These are phyloP conservation scores for Limnephilus auricula DNA, from an alignment of 2,888 invertebrate species.

Conservation along the genomic window DNA sequence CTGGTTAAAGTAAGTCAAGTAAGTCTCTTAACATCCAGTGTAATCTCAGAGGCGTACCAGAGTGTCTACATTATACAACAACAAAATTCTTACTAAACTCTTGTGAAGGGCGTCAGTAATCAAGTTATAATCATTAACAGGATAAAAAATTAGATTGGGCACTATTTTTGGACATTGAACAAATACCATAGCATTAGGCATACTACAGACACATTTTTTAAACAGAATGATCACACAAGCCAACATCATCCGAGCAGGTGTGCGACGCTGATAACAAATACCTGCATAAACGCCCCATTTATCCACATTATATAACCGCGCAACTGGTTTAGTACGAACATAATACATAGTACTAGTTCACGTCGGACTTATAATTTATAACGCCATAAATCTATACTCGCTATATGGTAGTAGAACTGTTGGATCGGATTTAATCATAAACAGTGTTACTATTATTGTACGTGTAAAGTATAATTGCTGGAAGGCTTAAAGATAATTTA, in stretches of 20 bases:
- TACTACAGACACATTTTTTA: neutral
- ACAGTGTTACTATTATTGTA: neutral
- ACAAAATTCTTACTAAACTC: neutral
- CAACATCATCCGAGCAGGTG: slow-evolving; percentile 41
- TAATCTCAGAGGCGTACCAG: no score
- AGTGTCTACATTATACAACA: no score
- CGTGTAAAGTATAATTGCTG: neutral
- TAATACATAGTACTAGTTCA: slow-evolving; percentile 27
- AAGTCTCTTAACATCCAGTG: no score
- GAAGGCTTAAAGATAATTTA: neutral
- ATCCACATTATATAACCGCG: neutral
- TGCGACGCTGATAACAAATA: slow-evolving; percentile 38
- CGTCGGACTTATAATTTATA: slow-evolving; percentile 57
- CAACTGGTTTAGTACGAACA: neutral
- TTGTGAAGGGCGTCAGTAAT: neutral
- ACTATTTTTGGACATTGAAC: neutral
- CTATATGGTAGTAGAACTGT: neutral
- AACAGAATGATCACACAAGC: neutral
- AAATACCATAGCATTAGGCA: neutral
- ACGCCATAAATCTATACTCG: slow-evolving; percentile 57
- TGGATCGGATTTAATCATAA: neutral
- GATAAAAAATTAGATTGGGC: neutral
- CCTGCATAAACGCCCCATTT: slow-evolving; percentile 45
- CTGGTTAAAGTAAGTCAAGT: no score
- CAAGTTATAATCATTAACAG: neutral